Evolutionary conservation across 2,113 vertebrate species (phyloP).

Genomic region (Felis chaus): DNA sequence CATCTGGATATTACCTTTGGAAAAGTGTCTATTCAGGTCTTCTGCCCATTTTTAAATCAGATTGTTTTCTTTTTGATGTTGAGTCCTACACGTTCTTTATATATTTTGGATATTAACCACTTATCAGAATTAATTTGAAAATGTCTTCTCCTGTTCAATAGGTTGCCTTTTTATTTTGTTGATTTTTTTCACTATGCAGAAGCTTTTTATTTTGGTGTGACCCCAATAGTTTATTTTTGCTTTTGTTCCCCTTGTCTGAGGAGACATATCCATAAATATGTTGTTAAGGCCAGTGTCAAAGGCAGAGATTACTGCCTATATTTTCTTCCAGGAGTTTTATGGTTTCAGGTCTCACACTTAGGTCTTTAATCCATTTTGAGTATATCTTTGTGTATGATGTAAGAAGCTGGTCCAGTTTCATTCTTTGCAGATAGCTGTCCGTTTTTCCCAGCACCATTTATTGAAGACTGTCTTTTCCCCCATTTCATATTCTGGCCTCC

Average conservation of each 20-base stretch:
- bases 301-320: neutral
- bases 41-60: neutral
- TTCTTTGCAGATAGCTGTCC: neutral
- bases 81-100: neutral
- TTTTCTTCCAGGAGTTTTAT: neutral
- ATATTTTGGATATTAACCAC: neutral
- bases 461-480: neutral
- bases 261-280: neutral
- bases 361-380: neutral
- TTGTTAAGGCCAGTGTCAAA: neutral
- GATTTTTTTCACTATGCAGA: neutral
- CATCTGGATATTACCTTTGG: neutral
- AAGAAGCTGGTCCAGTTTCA: neutral
- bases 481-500: neutral
- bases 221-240: neutral
- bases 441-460: neutral
- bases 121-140: neutral
- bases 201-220: neutral
- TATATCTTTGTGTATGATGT: neutral
- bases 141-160: neutral
- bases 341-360: neutral
- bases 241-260: neutral
- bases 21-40: neutral
- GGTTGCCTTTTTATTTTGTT: neutral
- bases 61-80: neutral